Percentiles rank a stretch among this genome's conserved stretches.
phyloP scores from a whole-genome alignment of 2,113 vertebrate genomes.

The Glareola pratincola region DNA sequence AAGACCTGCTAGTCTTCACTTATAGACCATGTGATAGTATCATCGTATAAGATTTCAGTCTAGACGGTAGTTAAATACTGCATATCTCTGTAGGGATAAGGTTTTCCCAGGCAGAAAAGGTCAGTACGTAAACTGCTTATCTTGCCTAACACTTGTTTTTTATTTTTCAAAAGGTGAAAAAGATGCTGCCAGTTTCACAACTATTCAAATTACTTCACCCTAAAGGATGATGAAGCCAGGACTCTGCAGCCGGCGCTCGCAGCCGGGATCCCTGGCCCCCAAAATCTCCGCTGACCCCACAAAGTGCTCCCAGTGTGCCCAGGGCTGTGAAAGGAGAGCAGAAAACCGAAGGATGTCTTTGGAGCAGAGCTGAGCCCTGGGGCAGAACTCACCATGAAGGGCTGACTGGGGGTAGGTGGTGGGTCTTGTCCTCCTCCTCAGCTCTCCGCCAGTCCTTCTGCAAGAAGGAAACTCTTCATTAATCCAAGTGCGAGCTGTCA shows the following conservation, averaged over 20 bases:
- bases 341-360: too few species aligned
- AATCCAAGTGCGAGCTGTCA: too few species aligned
- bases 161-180: background rate
- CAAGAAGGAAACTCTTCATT: background rate
- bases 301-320: background rate
- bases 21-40: background rate
- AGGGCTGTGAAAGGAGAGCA: background rate
- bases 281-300: background rate
- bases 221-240: background rate
- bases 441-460: background rate
- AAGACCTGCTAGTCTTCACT: background rate
- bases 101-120: background rate
- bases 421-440: background rate
- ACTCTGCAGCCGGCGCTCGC: accelerated
- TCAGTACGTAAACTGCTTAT: background rate
- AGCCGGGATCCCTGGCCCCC: background rate
- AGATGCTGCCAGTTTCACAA: background rate
- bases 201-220: background rate
- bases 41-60: background rate
- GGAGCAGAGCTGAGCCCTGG: background rate
- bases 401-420: too few species aligned
- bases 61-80: background rate
- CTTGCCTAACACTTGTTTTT: background rate
- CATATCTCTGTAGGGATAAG: background rate
- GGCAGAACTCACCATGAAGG: background rate